Evolutionary conservation across 2,797 vertebrate genomes (phyloP).

Genomic region (Fratercula arctica): DNA sequence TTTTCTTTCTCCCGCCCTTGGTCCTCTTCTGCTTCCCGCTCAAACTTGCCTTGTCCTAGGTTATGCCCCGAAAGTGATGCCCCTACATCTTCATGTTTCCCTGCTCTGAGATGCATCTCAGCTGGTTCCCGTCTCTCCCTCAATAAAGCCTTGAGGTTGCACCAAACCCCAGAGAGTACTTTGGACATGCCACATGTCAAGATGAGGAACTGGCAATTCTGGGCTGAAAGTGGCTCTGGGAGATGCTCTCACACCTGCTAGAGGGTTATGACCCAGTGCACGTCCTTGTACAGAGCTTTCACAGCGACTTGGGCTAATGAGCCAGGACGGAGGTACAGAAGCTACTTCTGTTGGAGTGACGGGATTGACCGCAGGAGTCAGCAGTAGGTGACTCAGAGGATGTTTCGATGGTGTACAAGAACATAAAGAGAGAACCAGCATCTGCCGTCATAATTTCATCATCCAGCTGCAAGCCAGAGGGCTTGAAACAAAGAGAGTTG

Average conservation of each 20-base stretch:
- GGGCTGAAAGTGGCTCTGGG: background rate
- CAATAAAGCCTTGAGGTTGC: background rate
- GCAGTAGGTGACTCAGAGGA: background rate
- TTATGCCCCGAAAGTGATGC: background rate
- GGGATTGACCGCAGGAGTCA: background rate
- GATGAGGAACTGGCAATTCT: background rate
- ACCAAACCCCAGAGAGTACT: background rate
- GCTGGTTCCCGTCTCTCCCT: background rate
- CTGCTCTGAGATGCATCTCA: background rate
- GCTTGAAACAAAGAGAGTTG: background rate
- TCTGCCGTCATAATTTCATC: background rate
- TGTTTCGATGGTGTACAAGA: background rate
- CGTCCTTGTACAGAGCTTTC: background rate
- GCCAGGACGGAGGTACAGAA: background rate
- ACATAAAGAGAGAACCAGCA: background rate
- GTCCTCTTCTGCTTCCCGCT: background rate
- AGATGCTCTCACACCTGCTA: background rate
- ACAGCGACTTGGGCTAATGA: background rate
- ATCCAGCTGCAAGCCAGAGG: background rate
- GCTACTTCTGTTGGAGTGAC: background rate
- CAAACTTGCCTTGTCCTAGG: background rate
- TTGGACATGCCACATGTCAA: rapidly evolving
- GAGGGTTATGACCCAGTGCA: background rate
- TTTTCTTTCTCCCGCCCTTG: background rate
- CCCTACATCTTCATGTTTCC: background rate